Evolutionary conservation across 2,797 vertebrate genomes (phyloP), one percentile per base, ranked within the genome.

Genomic region (Argya squamiceps): DNA sequence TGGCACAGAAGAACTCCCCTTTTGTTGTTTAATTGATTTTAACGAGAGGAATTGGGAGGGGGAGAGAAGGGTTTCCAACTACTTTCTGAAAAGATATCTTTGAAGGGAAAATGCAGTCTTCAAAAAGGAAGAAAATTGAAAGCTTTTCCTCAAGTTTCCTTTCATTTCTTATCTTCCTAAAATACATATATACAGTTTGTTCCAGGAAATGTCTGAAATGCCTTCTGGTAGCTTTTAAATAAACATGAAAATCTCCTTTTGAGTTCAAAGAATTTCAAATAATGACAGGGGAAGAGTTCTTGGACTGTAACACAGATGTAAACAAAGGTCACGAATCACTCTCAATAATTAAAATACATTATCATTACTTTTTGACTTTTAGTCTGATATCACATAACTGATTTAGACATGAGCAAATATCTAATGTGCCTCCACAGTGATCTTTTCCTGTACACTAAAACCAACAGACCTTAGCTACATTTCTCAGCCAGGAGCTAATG

Each of bases 161-260:
- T 93, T 92, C 49, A 60, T 91, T 87, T 95, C 93, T 97, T 93
- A 84, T 96, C 93, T 94, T 93, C 63, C 71, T 77, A 68, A 96
- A 89, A 95, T 96, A 95, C 26, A 77, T 89, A 93, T 89, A 96
- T 92, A 94, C 90, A 97, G 92, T 97, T 96, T 96, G 91, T 97
- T 96, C 93, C 97, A 98, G 97, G 97, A 98, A 98, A 98, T 98
- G 82, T 97, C 96, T 98, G 86, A 86, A 97, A 98, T 98, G 98
- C 96, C 95, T 97, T 95, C 89, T 97, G 94, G 83, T 94, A 89
- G 96, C 95, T 96, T 94, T 97, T 95, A 97, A 98, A 97, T 97
- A 97, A 97, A 96, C 63, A 85, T 26, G 12, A 87, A 93, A 79
- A 68, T 76, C 71, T 90, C 50, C 62, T 82, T 96, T 90, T 39